Evolutionary conservation across 2,888 invertebrate species (phyloP), one percentile per base, ranked within the genome.

Genomic region (Vannuccia rotundouncinata): DNA sequence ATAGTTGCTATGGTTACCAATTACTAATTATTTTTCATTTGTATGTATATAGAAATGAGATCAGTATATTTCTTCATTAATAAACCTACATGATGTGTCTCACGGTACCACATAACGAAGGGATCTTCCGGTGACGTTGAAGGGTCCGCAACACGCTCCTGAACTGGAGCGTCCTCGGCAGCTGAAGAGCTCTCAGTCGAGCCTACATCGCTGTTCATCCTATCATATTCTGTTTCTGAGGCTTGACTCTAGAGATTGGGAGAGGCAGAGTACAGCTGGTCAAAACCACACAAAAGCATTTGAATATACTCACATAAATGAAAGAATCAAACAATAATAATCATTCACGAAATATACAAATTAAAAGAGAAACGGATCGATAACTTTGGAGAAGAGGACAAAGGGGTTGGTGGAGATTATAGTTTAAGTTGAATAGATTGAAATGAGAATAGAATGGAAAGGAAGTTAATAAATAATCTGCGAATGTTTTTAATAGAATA

Each of bases 211-310:
- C 79, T 81, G 59, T 81, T 81, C 31, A 81, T 81, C 10, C 81
- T n/a, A 22, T 81, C 81, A 27, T 81, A 80, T 28, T 81, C 81
- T 13, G 81, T 81, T 59, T 81, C 81, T 29, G 81, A 81, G 66
- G 66, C 66, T 66, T 66, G 66, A 66, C 66, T 66, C 66, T 66
- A 22, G 10, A 22, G 66, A 22, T 17, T 17, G 25, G 25, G 17
- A 17, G 17, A 45, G 45, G 45, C 45, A 45, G 45, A 45, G 45
- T 5, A 45, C 10, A 45, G 45, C 5, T 5, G 45, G 17, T 5
- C 10, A 45, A 45, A 45, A 45, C 10, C 17, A n/a, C n/a, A n/a
- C n/a, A n/a, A n/a, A n/a, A n/a, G n/a, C n/a, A n/a, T n/a, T n/a
- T n/a, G n/a, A n/a, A n/a, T n/a, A n/a, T n/a, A n/a, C n/a, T n/a